phyloP scores from a whole-genome alignment of 2,888 invertebrate species.

The Sphaerophoria rueppellii region DNA sequence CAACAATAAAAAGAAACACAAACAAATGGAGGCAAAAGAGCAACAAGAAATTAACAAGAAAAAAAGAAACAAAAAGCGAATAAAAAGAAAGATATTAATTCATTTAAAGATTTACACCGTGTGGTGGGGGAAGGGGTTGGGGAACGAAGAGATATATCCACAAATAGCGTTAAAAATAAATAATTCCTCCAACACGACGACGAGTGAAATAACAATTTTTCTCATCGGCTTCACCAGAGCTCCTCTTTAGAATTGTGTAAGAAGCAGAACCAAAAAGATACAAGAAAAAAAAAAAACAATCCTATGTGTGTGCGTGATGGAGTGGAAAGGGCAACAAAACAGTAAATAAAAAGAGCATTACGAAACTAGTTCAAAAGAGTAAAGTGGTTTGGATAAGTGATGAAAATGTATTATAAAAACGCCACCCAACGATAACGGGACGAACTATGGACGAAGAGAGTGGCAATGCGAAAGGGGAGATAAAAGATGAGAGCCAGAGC shows the following conservation, averaged over 20 bases:
- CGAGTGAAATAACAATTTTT: constrained; percentile 39
- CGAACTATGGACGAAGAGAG: background rate
- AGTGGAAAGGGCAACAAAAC: constrained; percentile 59
- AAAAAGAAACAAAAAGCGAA: constrained; percentile 13
- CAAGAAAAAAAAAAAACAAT: background rate
- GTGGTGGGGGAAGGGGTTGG: background rate
- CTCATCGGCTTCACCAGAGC: constrained; percentile 8
- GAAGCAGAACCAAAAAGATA: constrained; percentile 14
- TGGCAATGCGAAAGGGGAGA: background rate
- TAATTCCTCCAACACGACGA: constrained; percentile 33
- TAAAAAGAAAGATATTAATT: constrained; percentile 63
- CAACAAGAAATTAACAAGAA: constrained; percentile 11
- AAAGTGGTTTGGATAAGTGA: constrained; percentile 61
- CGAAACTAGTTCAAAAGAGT: constrained; percentile 71
- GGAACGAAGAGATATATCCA: constrained; percentile 18
- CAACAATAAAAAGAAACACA: constrained; percentile 58
- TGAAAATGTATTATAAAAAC: constrained; percentile 52
- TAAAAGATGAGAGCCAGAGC: constrained; percentile 19
- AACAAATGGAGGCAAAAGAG: constrained; percentile 32
- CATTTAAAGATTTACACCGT: constrained; percentile 59
- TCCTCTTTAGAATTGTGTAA: constrained; percentile 29
- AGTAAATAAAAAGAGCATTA: constrained; percentile 72
- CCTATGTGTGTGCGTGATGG: constrained; percentile 13
- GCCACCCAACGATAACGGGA: constrained; percentile 27
- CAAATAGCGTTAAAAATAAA: constrained; percentile 45